Percentiles rank a stretch among this genome's conserved stretches.
These are phyloP conservation scores for Oryzias sinensis DNA, from an alignment of 2,797 vertebrate species.

Conservation along the genomic window DNA sequence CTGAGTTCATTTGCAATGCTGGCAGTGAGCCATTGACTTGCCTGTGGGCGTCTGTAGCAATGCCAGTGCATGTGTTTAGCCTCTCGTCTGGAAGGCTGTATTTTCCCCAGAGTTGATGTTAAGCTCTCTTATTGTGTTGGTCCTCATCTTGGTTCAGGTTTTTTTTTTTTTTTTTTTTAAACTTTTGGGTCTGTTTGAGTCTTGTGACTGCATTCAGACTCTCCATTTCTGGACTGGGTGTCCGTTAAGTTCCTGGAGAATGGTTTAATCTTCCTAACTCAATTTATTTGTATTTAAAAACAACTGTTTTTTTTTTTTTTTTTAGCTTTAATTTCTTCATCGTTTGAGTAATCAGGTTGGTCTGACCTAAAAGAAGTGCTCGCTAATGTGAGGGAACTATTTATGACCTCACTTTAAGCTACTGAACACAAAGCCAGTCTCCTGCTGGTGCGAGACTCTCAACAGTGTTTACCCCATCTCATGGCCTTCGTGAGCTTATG, in stretches of 20 bases:
- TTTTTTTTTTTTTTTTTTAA: no score
- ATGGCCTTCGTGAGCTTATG: constrained; percentile 34
- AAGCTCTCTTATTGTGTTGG: constrained; percentile 69
- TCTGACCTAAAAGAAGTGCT: constrained; percentile 14
- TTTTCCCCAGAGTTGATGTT: constrained; percentile 72
- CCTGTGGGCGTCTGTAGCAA: constrained; percentile 78
- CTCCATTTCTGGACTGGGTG: constrained; percentile 32
- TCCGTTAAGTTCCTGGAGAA: no score
- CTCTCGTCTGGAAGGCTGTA: constrained; percentile 76
- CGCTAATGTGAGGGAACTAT: constrained; percentile 30
- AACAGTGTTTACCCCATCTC: constrained; percentile 38
- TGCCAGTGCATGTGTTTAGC: constrained; percentile 81
- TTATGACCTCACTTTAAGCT: constrained; percentile 33
- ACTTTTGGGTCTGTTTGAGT: constrained; percentile 36
- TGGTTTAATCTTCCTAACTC: constrained; percentile 3
- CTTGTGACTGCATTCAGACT: constrained; percentile 61
- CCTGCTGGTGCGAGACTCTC: constrained; percentile 27
- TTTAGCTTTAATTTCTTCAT: constrained; percentile 19
- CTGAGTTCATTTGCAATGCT: constrained; percentile 74
- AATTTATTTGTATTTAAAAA: constrained; percentile 9
- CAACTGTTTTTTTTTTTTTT: background rate
- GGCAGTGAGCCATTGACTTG: constrained; percentile 73
- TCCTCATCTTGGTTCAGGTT: constrained; percentile 62
- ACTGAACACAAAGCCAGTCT: constrained; percentile 35
- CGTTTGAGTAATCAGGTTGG: constrained; percentile 4